phyloP scores from a whole-genome alignment of 1,140 invertebrate genomes.

The Drosophila repletoides region DNA sequence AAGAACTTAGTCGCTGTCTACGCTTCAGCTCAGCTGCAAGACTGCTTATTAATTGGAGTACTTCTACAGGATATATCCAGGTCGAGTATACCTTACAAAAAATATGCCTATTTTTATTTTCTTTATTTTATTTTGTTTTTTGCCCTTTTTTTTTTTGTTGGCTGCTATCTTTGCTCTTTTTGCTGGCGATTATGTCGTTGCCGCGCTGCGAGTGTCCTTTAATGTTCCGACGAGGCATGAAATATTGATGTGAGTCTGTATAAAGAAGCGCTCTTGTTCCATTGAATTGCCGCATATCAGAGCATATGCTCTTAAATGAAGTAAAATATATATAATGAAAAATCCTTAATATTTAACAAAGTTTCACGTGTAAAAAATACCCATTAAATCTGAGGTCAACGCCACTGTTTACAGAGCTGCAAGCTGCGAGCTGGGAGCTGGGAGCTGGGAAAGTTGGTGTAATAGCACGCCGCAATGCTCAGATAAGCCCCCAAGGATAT shows the following conservation, averaged over 20 bases:
- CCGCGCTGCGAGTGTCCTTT: slow-evolving; percentile 33
- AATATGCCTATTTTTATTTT: background rate
- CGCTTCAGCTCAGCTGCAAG: no score
- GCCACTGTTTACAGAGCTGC: background rate
- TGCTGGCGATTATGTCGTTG: slow-evolving; percentile 45
- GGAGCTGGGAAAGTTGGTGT: no score
- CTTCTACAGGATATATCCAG: background rate
- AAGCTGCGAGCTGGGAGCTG: no score
- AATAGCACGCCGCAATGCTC: slow-evolving; percentile 4
- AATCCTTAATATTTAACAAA: slow-evolving; percentile 9
- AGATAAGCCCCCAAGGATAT: slow-evolving; percentile 21
- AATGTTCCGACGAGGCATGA: slow-evolving; percentile 51
- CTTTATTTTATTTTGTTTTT: slow-evolving; percentile 29
- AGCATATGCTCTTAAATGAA: slow-evolving; percentile 7
- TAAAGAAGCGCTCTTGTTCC: background rate
- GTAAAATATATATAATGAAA: background rate
- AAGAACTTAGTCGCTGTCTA: no score
- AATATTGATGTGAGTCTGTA: slow-evolving; percentile 59
- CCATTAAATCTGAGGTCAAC: slow-evolving; percentile 12
- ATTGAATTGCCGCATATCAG: slow-evolving; percentile 11
- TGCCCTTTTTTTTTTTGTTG: slow-evolving; percentile 20
- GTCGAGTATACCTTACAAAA: background rate
- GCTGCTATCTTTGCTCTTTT: slow-evolving; percentile 48
- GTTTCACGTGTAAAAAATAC: background rate
- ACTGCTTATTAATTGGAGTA: no score